A percentile compares a stretch with the other conserved stretches of the same genome.
These are phyloP conservation scores for Drosophila melanosoma DNA, from an alignment of 2,888 invertebrate genomes.

Conservation along the genomic window DNA sequence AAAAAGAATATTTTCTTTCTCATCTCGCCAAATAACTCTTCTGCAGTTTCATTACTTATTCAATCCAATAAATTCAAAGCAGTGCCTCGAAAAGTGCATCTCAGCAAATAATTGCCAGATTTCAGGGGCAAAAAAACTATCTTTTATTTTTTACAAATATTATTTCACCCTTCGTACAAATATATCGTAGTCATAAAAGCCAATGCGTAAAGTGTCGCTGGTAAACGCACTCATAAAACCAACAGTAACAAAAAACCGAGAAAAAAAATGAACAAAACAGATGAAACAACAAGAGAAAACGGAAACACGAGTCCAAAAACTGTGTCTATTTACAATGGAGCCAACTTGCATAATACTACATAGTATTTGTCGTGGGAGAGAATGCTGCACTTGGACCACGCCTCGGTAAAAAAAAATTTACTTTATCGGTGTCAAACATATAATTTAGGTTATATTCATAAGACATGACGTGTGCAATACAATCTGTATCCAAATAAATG, in stretches of 20 bases:
- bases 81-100: not conserved
- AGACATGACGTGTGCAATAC: too few relatives aligned
- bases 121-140: constrained; percentile 5
- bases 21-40: not conserved
- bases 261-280: not conserved
- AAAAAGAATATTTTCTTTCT: not conserved
- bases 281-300: constrained; percentile 33
- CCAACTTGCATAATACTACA: constrained; percentile 43
- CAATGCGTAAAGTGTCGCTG: constrained; percentile 31
- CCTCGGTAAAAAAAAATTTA: constrained; percentile 7
- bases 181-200: constrained; percentile 22
- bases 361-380: constrained; percentile 51
- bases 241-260: constrained; percentile 24
- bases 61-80: constrained; percentile 2
- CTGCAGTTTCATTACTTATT: not conserved
- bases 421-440: constrained; percentile 19
- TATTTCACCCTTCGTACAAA: constrained; percentile 21
- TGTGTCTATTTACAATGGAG: constrained; percentile 27
- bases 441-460: not conserved
- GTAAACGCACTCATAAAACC: constrained; percentile 51
- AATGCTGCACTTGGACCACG: constrained; percentile 35
- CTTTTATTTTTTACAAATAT: constrained; percentile 5
- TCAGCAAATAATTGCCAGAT: not conserved
- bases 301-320: constrained; percentile 25
- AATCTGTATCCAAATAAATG: too few relatives aligned